Base-by-base conservation (phyloP, 92 coral and sea anemone genomes). In the Muricea muricata region DNA sequence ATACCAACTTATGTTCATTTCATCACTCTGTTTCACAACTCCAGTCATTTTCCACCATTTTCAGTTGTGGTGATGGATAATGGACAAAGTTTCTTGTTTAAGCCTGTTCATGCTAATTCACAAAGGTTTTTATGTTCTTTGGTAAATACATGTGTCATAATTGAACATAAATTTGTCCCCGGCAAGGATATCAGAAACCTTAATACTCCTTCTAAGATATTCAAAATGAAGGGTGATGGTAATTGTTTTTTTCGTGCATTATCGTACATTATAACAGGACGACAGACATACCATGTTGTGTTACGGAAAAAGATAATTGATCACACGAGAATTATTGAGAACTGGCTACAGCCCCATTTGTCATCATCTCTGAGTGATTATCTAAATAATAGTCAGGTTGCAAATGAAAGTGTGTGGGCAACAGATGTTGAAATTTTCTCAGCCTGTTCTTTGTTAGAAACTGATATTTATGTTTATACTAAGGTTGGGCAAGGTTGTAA, bases 401-500 rank as follows among this genome's bases (percentile, higher is more conserved):
- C n/a, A n/a, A n/a, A n/a, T n/a, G n/a, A n/a, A n/a, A n/a, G n/a
- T n/a, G n/a, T n/a, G n/a, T n/a, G n/a, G n/a, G n/a, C n/a, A n/a
- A n/a, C n/a, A n/a, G n/a, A n/a, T n/a, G n/a, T n/a, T n/a, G n/a
- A n/a, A n/a, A n/a, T n/a, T n/a, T n/a, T n/a, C n/a, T n/a, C n/a
- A n/a, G n/a, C n/a, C n/a, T n/a, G n/a, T n/a, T n/a, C n/a, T n/a
- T n/a, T n/a, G n/a, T n/a, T n/a, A n/a, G n/a, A n/a, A n/a, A n/a
- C n/a, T 52, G 89, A 88, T 31, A 78, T 85, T 29, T 88, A 70
- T 85, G 81, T 84, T 26, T 88, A 83, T 70, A 88, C 89, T 70
- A 84, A 88, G 57, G 45, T 78, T 31, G 89, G 85, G 9, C 1
- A 26, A 56, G 80, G 12, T 21, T 78, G n/a, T 50, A 65, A 78